phyloP scores from a whole-genome alignment of 2,797 vertebrate genomes.

The Hirundo rustica region DNA sequence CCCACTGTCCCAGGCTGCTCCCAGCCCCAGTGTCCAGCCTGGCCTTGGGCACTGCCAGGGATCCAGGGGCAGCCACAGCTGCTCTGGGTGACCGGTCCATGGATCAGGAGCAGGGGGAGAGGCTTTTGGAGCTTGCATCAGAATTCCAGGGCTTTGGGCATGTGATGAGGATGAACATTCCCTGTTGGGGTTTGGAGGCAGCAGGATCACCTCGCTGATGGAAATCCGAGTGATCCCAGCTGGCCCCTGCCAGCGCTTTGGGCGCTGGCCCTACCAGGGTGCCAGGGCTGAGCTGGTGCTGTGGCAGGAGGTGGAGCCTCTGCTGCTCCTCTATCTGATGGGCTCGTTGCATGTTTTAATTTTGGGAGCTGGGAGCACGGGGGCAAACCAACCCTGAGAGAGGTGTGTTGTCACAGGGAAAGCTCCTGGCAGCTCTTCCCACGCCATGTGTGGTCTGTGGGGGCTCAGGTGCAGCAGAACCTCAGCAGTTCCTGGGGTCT shows the following conservation, averaged over 20 bases:
- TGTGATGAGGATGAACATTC: rapidly evolving
- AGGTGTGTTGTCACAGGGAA: neutral
- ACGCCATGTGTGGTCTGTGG: neutral
- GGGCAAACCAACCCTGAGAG: neutral
- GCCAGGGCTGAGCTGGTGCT: neutral
- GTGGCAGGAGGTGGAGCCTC: neutral
- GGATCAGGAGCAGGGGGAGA: neutral
- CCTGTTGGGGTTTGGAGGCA: neutral
- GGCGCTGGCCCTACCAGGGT: neutral
- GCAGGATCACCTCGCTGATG: neutral
- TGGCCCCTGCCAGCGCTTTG: rapidly evolving
- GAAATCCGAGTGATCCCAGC: neutral
- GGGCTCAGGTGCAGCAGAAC: neutral
- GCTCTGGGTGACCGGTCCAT: rapidly evolving
- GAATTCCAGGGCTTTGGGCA: neutral
- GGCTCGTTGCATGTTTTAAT: neutral
- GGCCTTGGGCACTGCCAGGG: neutral
- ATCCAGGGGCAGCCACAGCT: neutral
- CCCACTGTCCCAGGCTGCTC: neutral
- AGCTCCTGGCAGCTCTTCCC: neutral
- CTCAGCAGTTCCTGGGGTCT: neutral
- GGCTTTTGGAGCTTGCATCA: neutral
- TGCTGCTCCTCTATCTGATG: neutral
- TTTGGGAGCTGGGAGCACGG: neutral
- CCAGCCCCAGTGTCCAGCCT: neutral